Conservation (phyloP, 2,113 vertebrate genomes). For the Lepisosteus oculatus region DNA sequence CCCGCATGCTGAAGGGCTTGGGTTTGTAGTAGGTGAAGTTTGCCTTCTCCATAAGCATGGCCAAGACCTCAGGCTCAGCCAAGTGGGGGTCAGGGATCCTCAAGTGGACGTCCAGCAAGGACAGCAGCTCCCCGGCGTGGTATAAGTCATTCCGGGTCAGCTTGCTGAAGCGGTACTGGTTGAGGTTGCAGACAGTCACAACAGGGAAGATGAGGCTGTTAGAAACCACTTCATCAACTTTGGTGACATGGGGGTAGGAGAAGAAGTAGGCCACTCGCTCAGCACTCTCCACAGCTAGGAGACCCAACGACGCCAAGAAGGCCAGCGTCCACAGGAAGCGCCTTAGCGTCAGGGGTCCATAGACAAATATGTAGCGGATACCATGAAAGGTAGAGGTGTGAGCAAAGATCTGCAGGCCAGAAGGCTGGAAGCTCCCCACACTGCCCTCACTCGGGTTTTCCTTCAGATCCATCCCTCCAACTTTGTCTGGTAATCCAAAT, state of each 20-base stretch:
- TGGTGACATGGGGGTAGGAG: slow-evolving; percentile 93
- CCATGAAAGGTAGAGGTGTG: slow-evolving; percentile 89
- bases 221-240: slow-evolving; percentile 86
- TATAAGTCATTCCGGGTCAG: slow-evolving; percentile 95
- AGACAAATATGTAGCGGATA: slow-evolving; percentile 88
- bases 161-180: slow-evolving; percentile 85
- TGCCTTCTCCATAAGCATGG: slow-evolving; percentile 78
- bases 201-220: slow-evolving; percentile 90
- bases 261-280: slow-evolving; percentile 92
- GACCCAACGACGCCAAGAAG: slow-evolving; percentile 82
- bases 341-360: slow-evolving; percentile 74
- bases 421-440: slow-evolving; percentile 77
- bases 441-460: slow-evolving; percentile 84
- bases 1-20: slow-evolving; percentile 92
- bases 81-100: slow-evolving; percentile 85
- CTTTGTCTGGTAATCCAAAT: background rate
- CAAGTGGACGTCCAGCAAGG: slow-evolving; percentile 88
- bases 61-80: slow-evolving; percentile 83
- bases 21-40: slow-evolving; percentile 93
- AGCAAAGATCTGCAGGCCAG: slow-evolving; percentile 88
- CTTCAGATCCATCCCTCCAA: slow-evolving; percentile 84
- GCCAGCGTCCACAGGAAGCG: slow-evolving; percentile 88
- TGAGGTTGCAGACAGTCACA: slow-evolving; percentile 95
- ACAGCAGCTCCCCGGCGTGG: slow-evolving; percentile 91
- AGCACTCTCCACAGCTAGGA: slow-evolving; percentile 85